Percentiles rank a stretch among this genome's conserved stretches.
phyloP scores from a whole-genome alignment of 2,888 invertebrate species.

The Tubulanus polymorphus region DNA sequence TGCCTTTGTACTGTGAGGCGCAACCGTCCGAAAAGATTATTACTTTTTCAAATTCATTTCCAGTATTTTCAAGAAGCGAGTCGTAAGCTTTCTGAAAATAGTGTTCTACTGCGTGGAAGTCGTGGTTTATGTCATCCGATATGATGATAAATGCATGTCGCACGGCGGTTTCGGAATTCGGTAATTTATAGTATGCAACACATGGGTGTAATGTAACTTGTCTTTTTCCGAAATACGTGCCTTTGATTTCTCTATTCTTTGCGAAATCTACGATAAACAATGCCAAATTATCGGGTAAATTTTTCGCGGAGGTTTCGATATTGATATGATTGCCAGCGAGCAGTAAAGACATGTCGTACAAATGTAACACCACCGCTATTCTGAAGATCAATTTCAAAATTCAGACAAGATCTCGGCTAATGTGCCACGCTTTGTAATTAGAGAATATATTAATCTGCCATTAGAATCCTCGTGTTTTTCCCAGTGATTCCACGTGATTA shows the following conservation, averaged over 20 bases:
- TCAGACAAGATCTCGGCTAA: too few species aligned
- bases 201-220: constrained; percentile 23
- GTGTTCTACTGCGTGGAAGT: constrained; percentile 19
- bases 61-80: background rate
- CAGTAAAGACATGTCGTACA: constrained; percentile 6
- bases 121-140: constrained; percentile 19
- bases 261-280: constrained; percentile 60
- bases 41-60: background rate
- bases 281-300: constrained; percentile 9
- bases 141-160: constrained; percentile 14
- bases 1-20: constrained; percentile 3
- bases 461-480: too few species aligned
- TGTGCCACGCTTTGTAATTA: too few species aligned
- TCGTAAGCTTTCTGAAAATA: constrained; percentile 4
- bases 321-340: constrained; percentile 20
- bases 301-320: constrained; percentile 12
- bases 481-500: too few species aligned
- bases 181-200: constrained; percentile 16
- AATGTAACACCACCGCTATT: too few species aligned
- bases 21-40: constrained; percentile 2
- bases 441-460: too few species aligned
- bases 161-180: constrained; percentile 4
- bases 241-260: constrained; percentile 31
- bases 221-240: constrained; percentile 11
- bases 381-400: too few species aligned